These are phyloP conservation scores for Percopsis transmontana DNA, from an alignment of 2,113 vertebrate genomes.

Conservation along the genomic window DNA sequence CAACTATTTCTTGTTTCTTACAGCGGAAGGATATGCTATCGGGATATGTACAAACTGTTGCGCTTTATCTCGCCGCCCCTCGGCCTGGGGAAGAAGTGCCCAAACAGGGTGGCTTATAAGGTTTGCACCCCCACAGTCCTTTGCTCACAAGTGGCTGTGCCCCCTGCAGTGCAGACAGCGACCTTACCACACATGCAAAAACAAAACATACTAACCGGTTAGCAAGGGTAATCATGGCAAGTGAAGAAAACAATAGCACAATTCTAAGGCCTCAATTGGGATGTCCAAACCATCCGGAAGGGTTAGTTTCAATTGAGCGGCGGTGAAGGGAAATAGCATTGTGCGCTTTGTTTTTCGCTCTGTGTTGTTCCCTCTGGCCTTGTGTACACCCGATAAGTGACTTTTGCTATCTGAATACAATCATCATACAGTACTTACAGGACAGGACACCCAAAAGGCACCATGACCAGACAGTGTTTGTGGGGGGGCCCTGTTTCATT, in stretches of 20 bases:
- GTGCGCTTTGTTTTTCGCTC: constrained; percentile 58
- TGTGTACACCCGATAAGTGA: too few species aligned
- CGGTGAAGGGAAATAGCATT: constrained; percentile 21
- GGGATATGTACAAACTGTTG: constrained; percentile 98
- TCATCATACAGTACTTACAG: too few species aligned
- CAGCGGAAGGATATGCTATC: constrained; percentile 94
- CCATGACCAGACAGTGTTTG: too few species aligned
- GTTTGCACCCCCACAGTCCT: constrained; percentile 85
- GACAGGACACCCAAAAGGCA: too few species aligned
- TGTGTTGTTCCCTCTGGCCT: constrained; percentile 38
- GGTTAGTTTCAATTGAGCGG: too few species aligned
- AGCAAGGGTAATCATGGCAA: constrained; percentile 65
- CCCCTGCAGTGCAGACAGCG: constrained; percentile 47
- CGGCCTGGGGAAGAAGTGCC: constrained; percentile 97
- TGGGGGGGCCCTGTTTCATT: too few species aligned
- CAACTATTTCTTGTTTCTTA: constrained; percentile 80
- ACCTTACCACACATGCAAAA: constrained; percentile 35
- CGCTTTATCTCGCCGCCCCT: constrained; percentile 93
- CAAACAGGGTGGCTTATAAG: constrained; percentile 97
- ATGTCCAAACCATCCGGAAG: background rate
- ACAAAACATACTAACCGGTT: constrained; percentile 64
- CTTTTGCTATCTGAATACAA: too few species aligned
- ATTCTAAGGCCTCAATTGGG: constrained; percentile 7
- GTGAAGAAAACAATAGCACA: constrained; percentile 69
- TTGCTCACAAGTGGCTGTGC: constrained; percentile 56